These are phyloP conservation scores for Lithobates pipiens DNA, from an alignment of 2,797 vertebrate genomes.

Conservation along the genomic window DNA sequence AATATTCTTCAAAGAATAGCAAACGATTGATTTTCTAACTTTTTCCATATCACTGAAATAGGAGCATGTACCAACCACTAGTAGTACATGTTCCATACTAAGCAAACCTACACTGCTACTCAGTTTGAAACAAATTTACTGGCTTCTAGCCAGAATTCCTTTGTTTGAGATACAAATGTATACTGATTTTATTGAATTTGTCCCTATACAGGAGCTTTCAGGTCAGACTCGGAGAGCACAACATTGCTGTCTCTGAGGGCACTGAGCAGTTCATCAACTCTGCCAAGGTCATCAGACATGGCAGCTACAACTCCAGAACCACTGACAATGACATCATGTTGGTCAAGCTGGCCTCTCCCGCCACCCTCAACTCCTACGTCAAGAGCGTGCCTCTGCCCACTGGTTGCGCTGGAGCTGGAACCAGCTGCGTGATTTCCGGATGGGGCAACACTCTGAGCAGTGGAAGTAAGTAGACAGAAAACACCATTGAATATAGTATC, in stretches of 20 bases:
- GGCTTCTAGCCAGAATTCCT: too few relatives aligned
- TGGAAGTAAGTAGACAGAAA: constrained; percentile 62
- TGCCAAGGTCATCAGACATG: constrained; percentile 77
- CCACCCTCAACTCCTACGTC: constrained; percentile 71
- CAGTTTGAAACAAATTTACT: too few relatives aligned
- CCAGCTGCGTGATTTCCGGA: constrained; percentile 82
- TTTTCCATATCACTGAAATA: too few relatives aligned
- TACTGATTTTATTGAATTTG: too few relatives aligned
- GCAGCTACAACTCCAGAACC: constrained; percentile 72
- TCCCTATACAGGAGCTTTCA: constrained; percentile 72
- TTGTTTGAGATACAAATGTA: too few relatives aligned
- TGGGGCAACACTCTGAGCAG: constrained; percentile 82
- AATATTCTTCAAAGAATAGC: too few relatives aligned
- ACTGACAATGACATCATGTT: constrained; percentile 82
- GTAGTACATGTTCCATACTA: too few relatives aligned
- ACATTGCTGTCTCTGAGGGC: constrained; percentile 76
- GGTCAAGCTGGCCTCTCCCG: constrained; percentile 71
- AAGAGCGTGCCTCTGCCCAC: constrained; percentile 76
- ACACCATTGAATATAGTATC: not conserved
- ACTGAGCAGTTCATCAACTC: constrained; percentile 82
- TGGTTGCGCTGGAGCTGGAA: constrained; percentile 71
- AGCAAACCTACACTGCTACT: too few relatives aligned
- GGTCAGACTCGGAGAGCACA: constrained; percentile 83
- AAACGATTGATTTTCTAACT: too few relatives aligned
- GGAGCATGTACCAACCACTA: too few relatives aligned